Percentiles rank a stretch among this genome's conserved stretches.
These are phyloP conservation scores for Dipus sagitta DNA, from an alignment of 2,797 vertebrate species.

Conservation along the genomic window DNA sequence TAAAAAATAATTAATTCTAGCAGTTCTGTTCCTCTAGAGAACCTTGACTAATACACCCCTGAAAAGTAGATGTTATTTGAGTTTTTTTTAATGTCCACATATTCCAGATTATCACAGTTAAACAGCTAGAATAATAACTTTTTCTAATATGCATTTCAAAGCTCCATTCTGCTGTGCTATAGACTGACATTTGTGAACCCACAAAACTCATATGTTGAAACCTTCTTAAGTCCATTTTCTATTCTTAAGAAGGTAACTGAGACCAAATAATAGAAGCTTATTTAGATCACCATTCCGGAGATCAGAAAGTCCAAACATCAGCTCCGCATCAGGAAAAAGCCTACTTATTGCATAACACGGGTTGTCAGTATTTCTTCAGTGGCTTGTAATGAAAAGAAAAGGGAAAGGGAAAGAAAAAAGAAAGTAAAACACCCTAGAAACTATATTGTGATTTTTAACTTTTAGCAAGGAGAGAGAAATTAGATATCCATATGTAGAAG, in stretches of 20 bases:
- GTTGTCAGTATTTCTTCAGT: too few relatives aligned
- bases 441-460: too few relatives aligned
- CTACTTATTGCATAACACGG: too few relatives aligned
- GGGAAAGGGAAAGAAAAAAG: too few relatives aligned
- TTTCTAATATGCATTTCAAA: not conserved
- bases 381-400: too few relatives aligned
- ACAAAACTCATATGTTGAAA: not conserved
- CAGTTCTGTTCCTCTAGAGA: too few relatives aligned
- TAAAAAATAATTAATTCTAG: too few relatives aligned
- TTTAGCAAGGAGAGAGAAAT: too few relatives aligned
- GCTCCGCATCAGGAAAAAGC: not conserved
- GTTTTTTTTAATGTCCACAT: not conserved
- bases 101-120: not conserved
- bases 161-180: not conserved
- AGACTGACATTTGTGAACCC: not conserved
- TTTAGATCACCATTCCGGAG: not conserved
- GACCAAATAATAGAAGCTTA: not conserved
- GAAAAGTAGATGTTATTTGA: not conserved
- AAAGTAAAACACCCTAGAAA: too few relatives aligned
- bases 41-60: too few relatives aligned
- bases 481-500: too few relatives aligned
- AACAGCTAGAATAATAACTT: not conserved
- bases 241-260: not conserved
- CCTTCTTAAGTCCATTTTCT: not conserved
- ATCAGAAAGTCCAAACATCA: not conserved